A percentile compares a stretch with the other conserved stretches of the same genome.
phyloP scores from a whole-genome alignment of 2,797 vertebrate species.

The Chelon auratus region DNA sequence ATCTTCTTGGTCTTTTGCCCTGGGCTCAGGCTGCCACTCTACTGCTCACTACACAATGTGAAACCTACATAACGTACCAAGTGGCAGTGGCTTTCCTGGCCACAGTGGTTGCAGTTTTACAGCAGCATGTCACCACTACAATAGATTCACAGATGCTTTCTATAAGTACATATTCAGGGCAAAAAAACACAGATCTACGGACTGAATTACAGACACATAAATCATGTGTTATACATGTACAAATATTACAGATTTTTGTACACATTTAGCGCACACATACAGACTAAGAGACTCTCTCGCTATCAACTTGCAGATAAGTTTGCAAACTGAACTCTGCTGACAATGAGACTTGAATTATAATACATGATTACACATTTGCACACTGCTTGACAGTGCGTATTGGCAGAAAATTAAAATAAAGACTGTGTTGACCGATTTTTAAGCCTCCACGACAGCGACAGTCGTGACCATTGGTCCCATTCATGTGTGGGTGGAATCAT shows the following conservation, averaged over 20 bases:
- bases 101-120: no score
- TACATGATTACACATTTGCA: not conserved
- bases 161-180: no score
- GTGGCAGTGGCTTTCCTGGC: no score
- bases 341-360: not conserved
- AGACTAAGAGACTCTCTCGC: not conserved
- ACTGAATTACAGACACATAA: no score
- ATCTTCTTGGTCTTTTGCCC: not conserved
- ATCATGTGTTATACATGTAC: not conserved
- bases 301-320: no score
- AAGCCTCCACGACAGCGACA: no score
- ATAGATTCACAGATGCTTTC: no score
- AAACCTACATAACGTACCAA: not conserved
- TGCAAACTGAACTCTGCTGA: not conserved
- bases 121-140: no score
- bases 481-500: no score
- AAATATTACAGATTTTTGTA: not conserved
- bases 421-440: not conserved
- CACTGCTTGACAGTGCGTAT: not conserved
- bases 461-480: no score
- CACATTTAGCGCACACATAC: not conserved
- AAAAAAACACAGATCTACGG: no score
- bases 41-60: not conserved
- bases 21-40: not conserved
- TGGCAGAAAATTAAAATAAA: not conserved